phyloP scores from a whole-genome alignment of 2,888 invertebrate genomes.

The Axea sp. region DNA sequence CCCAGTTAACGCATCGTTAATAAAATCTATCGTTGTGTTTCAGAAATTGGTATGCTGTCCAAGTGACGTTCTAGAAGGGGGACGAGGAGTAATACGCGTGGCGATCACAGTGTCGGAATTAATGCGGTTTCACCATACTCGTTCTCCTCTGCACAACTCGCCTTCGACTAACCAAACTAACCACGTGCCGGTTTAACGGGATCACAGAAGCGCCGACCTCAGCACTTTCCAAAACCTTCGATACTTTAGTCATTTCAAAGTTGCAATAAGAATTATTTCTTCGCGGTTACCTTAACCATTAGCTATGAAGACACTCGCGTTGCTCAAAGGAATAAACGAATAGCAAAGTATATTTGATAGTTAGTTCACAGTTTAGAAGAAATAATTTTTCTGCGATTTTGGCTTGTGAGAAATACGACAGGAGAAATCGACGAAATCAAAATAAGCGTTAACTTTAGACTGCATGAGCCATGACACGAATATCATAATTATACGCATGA shows the following conservation, averaged over 20 bases:
- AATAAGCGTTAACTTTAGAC: conserved; percentile 53
- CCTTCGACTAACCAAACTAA: conserved; percentile 66
- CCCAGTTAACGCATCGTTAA: no score
- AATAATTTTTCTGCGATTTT: conserved; percentile 46
- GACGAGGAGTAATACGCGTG: conserved; percentile 89
- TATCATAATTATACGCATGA: conserved; percentile 48
- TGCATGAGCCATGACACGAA: conserved; percentile 56
- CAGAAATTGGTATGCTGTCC: conserved; percentile 95
- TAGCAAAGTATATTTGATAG: background rate
- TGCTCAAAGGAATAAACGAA: background rate
- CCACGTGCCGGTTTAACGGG: conserved; percentile 73
- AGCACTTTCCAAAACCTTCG: conserved; percentile 11
- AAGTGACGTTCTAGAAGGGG: conserved; percentile 95
- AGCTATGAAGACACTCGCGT: conserved; percentile 18
- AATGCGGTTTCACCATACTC: conserved; percentile 84
- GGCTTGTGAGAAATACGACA: conserved; percentile 9
- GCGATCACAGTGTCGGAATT: conserved; percentile 94
- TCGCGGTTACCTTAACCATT: no score
- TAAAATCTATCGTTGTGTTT: no score
- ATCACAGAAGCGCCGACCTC: background rate
- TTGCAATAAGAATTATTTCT: conserved; percentile 40
- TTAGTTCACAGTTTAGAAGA: conserved; percentile 29
- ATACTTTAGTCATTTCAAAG: conserved; percentile 10
- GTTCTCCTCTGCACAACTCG: conserved; percentile 75
- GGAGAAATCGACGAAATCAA: conserved; percentile 17